Percentiles rank a stretch among this genome's conserved stretches.
These are phyloP conservation scores for Podabrus alpinus DNA, from an alignment of 2,888 invertebrate species.

Conservation along the genomic window DNA sequence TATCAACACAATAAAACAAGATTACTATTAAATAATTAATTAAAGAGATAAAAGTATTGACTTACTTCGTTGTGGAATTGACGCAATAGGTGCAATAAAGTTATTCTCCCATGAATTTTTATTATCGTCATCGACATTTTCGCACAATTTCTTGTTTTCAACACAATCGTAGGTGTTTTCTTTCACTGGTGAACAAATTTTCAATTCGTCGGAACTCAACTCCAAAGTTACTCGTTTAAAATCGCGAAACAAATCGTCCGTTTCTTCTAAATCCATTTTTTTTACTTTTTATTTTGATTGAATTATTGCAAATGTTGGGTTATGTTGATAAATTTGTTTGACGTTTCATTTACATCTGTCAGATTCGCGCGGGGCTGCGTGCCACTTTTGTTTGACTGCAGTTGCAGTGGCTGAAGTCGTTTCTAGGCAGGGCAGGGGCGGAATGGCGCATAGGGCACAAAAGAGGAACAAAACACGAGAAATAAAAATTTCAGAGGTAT, in stretches of 20 bases:
- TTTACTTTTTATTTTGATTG: background rate
- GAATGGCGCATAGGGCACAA: too few species aligned
- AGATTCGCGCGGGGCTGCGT: background rate
- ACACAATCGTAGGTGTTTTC: background rate
- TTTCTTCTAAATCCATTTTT: slow-evolving; percentile 3
- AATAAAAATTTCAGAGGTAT: too few species aligned
- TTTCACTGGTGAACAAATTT: background rate
- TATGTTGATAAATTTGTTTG: background rate
- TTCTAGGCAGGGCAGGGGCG: too few species aligned
- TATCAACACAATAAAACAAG: background rate
- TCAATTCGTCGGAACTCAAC: background rate
- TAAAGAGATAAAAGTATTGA: slow-evolving; percentile 13
- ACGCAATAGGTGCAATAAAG: slow-evolving; percentile 50
- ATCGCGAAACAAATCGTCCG: background rate
- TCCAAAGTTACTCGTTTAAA: background rate
- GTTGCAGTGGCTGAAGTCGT: too few species aligned
- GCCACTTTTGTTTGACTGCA: background rate
- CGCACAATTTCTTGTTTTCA: background rate
- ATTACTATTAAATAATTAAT: background rate
- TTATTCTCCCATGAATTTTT: slow-evolving; percentile 43
- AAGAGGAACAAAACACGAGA: too few species aligned
- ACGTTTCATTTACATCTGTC: background rate
- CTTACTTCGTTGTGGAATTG: slow-evolving; percentile 51
- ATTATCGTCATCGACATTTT: slow-evolving; percentile 28
- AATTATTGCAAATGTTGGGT: background rate